phyloP scores from a whole-genome alignment of 2,888 invertebrate genomes.

The Galerucella nymphaeae region DNA sequence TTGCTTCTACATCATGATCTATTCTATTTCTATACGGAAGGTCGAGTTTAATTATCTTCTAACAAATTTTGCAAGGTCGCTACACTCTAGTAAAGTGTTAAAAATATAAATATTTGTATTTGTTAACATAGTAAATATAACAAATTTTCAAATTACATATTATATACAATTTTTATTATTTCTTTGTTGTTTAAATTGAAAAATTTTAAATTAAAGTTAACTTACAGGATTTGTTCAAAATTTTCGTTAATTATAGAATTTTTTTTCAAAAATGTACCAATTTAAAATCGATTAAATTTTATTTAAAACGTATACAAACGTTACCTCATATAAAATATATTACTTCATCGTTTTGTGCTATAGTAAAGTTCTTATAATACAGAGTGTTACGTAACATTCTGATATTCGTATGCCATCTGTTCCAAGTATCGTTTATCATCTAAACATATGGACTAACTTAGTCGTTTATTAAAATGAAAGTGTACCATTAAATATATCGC shows the following conservation, averaged over 20 bases:
- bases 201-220: no score
- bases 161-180: no score
- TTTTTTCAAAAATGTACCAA: no score
- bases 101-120: not conserved
- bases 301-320: no score
- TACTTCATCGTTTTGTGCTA: not conserved
- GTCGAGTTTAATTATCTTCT: not conserved
- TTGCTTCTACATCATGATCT: slow-evolving; percentile 3
- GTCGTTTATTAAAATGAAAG: not conserved
- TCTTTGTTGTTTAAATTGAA: no score
- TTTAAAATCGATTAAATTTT: no score
- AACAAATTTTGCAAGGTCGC: slow-evolving; percentile 7
- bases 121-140: not conserved
- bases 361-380: not conserved
- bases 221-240: no score
- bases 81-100: slow-evolving; percentile 1
- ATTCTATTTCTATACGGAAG: slow-evolving; percentile 13
- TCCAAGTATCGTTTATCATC: not conserved
- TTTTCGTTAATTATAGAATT: no score
- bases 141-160: no score
- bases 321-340: not conserved
- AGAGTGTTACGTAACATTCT: not conserved
- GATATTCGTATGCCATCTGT: slow-evolving; percentile 1
- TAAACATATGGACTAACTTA: not conserved
- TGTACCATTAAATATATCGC: not conserved